phyloP scores from a whole-genome alignment of 2,113 vertebrate species.

The Ceyx melanurus region DNA sequence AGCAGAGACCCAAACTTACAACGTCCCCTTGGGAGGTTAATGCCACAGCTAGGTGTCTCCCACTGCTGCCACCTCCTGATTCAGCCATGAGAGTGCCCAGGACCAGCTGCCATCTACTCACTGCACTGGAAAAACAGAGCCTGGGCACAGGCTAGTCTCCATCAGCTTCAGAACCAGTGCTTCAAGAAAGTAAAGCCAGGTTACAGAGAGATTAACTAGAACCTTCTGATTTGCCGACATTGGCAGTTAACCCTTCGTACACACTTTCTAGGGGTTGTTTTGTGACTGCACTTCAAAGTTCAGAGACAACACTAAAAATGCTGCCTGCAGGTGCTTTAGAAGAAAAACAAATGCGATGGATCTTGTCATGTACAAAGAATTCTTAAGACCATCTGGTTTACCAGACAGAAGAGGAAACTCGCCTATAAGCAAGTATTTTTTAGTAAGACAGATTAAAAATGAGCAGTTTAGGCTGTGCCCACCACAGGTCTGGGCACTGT shows the following conservation, averaged over 20 bases:
- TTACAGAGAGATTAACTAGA: background rate
- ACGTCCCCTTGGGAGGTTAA: background rate
- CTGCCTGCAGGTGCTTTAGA: background rate
- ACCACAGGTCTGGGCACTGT: too few relatives aligned
- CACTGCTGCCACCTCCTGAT: background rate
- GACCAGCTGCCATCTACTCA: background rate
- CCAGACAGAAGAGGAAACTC: background rate
- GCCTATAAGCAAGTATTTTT: background rate
- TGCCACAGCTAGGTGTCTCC: background rate
- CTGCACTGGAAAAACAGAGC: background rate
- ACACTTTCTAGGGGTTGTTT: background rate
- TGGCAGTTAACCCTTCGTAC: background rate
- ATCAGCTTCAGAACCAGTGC: background rate
- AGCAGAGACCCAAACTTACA: background rate
- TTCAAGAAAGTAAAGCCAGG: background rate
- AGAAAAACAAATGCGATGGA: background rate
- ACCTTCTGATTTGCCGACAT: background rate
- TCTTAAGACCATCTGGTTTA: background rate
- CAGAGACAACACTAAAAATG: background rate
- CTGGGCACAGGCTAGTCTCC: background rate
- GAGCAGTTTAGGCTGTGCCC: background rate
- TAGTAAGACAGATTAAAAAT: background rate
- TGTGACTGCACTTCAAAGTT: background rate
- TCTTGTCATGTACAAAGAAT: background rate
- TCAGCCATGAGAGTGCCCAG: background rate